Base-by-base conservation (phyloP, 2,113 vertebrate species). In the Steatornis caripensis region DNA sequence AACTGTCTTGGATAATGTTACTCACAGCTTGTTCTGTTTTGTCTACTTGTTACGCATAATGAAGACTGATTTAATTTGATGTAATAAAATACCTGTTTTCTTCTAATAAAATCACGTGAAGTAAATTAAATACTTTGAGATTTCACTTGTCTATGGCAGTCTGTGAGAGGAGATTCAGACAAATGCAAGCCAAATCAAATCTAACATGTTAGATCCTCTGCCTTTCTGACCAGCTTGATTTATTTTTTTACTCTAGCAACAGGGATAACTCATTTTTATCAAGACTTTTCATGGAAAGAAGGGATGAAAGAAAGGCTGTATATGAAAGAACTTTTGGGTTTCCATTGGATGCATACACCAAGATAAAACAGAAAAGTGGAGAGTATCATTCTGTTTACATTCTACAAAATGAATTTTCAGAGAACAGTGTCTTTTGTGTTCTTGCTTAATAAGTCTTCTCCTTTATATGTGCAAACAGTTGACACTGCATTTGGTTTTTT, bases 201-300 rank as follows among this genome's bases (percentile, higher is more conserved):
- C 70, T 84, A 69, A 46, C 39, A 30, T 87, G 16, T 82, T 79
- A 89, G 84, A 45, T 94, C 84, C 23, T 84, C 34, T 84, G 74
- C 45, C 32, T 69, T 97, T 87, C 62, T 92, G 77, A 89, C 77
- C 61, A 68, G 65, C 36, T 75, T 75, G 72, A 79, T 87, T 60
- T 94, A 70, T 75, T 92, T 86, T 86, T 84, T 86, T 12, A 49
- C 84, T 82, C 60, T 92, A 84, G 93, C 87, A 92, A 84, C 65
- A 95, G 76, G 51, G 54, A 58, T 93, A 77, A 93, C 37, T 95
- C 55, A 80, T 95, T 93, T 88, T 89, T 93, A 26, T 77, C 82
- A 87, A 92, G 80, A 89, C 78, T 93, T 91, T 70, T 15, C 10
- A 46, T 87, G 66, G 57, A 84, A 91, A 89, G 77, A 87, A 93